Evolutionary conservation across 2,113 vertebrate species (phyloP), one percentile per base, ranked within the genome.

Genomic region (Dicrurus megarhynchus): DNA sequence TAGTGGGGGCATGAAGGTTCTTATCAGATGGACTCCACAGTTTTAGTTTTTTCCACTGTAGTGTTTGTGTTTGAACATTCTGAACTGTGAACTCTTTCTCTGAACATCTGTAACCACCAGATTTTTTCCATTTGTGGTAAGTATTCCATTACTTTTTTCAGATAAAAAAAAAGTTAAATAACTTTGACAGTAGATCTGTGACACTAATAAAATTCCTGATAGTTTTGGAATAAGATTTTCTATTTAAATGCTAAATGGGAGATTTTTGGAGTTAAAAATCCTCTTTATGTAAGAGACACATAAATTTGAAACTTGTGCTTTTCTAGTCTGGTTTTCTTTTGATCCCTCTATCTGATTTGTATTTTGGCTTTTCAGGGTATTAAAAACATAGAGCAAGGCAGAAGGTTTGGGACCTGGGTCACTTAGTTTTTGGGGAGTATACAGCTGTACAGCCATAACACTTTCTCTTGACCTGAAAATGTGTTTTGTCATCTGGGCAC

Each of bases 381-480:
- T 37, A 41, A 60, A 91, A 86, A 28, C 46, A 20, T 11, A 44
- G 2, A 76, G 20, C 46, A 82, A 76, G 3, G 12, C 57, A 78
- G n/a, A 42, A 80, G 18, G 13, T 79, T 68, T 89, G n/a, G 18
- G 37, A 37, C 20, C 8, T 56, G 82, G 57, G 80, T 95, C 39
- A 65, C 76, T 94, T 95, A 70, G 64, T 49, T 95, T 94, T 96
- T 91, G 92, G 79, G 63, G 63, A 82, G 42, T 84, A 49, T 94
- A 94, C 60, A 95, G 63, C 92, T 95, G 55, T 95, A 73, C 82
- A 94, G 90, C 88, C 73, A 21, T 32, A 93, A 93, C 83, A 85
- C 94, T 97, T 97, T 89, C 86, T 92, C 78, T 97, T 24, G 78
- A 95, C 93, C 91, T 89, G 91, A 96, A 97, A 96, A 79, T 39